Evolutionary conservation across 2,113 vertebrate genomes (phyloP), one percentile per base, ranked within the genome.

Genomic region (Tenebrosternarchus preto): DNA sequence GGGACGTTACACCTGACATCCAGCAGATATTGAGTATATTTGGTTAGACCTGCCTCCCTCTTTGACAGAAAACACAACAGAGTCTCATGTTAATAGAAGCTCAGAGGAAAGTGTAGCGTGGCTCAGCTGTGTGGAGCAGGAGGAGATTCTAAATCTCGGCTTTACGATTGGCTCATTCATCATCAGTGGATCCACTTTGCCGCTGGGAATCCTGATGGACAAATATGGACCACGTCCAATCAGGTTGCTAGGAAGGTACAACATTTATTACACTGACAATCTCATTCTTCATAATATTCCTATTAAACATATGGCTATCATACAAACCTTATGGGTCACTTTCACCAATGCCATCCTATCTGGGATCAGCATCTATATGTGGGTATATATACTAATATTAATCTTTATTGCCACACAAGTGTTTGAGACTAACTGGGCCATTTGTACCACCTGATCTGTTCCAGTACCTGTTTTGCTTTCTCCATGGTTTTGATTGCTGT

Each of bases 131-230:
- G 89, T 91, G 78, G 86, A 85, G 20, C 95, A 97, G 85, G 95
- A 95, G 0, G 89, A 96, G 86, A 91, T 94, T 77, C 86, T 97
- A 57, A 96, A 95, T 59, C 88, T 97, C 31, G 95, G 95, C 78
- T 97, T 97, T 83, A 96, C 95, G 53, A 94, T 96, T 0, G 95
- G 95, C 31, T 95, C 95, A 1, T 97, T 97, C 57, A 87, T 96
- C 75, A 90, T 97, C 55, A 97, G 95, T 0, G 95, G 94, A 2
- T 90, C 95, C 77, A 96, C 95, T 0, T 86, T 97, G 64, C 95
- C 95, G 0, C 80, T 93, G 7, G 92, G 92, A 0, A 84, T 93
- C 63, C 53, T 92, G 63, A 93, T 93, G 92, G 92, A 93, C 81
- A 91, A 80, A 75, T 93, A 84, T 1, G 95, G 95, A 0, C 95